Percentiles rank a stretch among this genome's conserved stretches.
phyloP scores from a whole-genome alignment of 2,113 vertebrate species.

The Misgurnus anguillicaudatus region DNA sequence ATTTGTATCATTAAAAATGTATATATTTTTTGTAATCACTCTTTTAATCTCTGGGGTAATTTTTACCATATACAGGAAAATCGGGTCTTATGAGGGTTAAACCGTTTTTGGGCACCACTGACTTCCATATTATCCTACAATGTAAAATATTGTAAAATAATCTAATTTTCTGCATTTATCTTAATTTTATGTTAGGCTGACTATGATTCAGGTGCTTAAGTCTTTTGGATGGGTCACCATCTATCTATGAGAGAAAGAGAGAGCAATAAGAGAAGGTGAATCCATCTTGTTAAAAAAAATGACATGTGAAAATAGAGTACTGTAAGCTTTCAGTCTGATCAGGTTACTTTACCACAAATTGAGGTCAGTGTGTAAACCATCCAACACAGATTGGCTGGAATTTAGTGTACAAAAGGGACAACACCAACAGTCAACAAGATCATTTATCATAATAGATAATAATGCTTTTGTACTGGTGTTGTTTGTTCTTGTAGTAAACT shows the following conservation, averaged over 20 bases:
- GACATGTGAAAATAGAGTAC: neutral
- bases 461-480: neutral
- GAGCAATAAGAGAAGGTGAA: neutral
- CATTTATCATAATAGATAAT: neutral
- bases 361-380: neutral
- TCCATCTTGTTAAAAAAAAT: neutral
- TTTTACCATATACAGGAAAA: too few relatives aligned
- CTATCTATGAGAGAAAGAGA: neutral
- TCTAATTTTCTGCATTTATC: too few relatives aligned
- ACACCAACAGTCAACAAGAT: neutral
- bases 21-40: too few relatives aligned
- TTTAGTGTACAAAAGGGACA: neutral
- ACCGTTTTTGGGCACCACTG: too few relatives aligned
- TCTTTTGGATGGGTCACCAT: conserved; percentile 19
- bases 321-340: neutral
- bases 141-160: too few relatives aligned
- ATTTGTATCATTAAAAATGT: too few relatives aligned
- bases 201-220: conserved; percentile 23
- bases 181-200: conserved; percentile 13
- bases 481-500: too few relatives aligned
- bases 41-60: too few relatives aligned
- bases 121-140: too few relatives aligned
- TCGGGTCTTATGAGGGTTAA: too few relatives aligned
- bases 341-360: neutral
- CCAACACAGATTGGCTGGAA: conserved; percentile 1